A percentile compares a stretch with the other conserved stretches of the same genome.
phyloP scores from a whole-genome alignment of 2,797 vertebrate species.

The Poecilia velifera region DNA sequence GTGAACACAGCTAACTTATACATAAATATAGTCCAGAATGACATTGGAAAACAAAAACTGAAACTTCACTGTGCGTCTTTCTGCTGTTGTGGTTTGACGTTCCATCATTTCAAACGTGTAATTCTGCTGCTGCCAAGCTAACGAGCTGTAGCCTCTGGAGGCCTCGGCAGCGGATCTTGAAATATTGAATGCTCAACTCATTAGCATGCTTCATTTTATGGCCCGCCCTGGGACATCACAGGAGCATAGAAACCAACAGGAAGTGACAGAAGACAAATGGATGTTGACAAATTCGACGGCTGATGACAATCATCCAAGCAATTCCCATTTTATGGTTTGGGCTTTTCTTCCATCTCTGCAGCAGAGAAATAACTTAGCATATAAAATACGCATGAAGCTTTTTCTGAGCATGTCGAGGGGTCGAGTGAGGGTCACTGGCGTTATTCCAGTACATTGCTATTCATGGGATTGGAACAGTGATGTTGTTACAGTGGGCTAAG shows the following conservation, averaged over 20 bases:
- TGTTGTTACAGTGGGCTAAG: slow-evolving; percentile 2
- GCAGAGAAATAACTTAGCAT: background rate
- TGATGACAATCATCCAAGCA: slow-evolving; percentile 38
- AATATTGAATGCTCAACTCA: slow-evolving; percentile 51
- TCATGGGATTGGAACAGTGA: background rate
- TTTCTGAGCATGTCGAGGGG: background rate
- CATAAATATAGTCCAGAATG: background rate
- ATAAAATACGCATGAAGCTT: slow-evolving; percentile 5
- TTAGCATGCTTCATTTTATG: slow-evolving; percentile 49
- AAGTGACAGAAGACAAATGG: slow-evolving; percentile 49
- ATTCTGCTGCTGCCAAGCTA: slow-evolving; percentile 21
- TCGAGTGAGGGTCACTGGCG: background rate
- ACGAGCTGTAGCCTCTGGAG: slow-evolving; percentile 25
- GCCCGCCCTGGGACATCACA: slow-evolving; percentile 10
- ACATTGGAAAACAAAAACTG: background rate
- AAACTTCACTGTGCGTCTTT: background rate
- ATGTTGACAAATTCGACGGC: slow-evolving; percentile 41
- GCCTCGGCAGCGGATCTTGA: slow-evolving; percentile 25
- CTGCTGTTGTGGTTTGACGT: background rate
- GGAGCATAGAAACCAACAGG: slow-evolving; percentile 22
- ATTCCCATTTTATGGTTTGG: slow-evolving; percentile 23
- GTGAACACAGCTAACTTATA: background rate
- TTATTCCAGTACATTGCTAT: slow-evolving; percentile 9
- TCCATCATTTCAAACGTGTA: slow-evolving; percentile 10
- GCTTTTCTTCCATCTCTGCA: background rate